phyloP scores from a whole-genome alignment of 2,113 vertebrate species.

The Ochotona curzoniae region DNA sequence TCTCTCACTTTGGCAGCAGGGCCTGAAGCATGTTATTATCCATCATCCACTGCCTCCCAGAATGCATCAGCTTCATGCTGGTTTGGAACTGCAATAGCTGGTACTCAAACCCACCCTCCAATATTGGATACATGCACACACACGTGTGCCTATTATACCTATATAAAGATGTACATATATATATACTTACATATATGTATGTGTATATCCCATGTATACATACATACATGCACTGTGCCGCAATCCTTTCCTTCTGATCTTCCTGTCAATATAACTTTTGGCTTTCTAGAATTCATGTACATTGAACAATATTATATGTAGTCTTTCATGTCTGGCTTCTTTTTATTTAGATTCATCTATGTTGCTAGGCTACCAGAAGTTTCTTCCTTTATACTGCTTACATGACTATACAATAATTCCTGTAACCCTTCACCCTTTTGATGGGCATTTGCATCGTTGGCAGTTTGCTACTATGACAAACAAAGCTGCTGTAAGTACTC shows the following conservation, averaged over 20 bases:
- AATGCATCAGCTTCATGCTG: too few species aligned
- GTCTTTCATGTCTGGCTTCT: slow-evolving; percentile 17
- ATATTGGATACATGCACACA: too few species aligned
- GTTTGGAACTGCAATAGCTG: too few species aligned
- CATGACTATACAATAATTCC: background rate
- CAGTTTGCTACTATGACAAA: slow-evolving; percentile 1
- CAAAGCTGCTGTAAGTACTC: background rate
- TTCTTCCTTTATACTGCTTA: slow-evolving; percentile 16
- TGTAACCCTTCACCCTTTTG: background rate
- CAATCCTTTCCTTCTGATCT: background rate
- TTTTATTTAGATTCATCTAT: slow-evolving; percentile 13
- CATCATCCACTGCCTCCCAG: too few species aligned
- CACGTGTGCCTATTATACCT: too few species aligned
- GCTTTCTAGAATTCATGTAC: slow-evolving; percentile 41
- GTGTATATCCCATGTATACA: too few species aligned
- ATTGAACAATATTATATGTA: background rate
- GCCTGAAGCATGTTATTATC: too few species aligned
- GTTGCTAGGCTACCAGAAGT: background rate
- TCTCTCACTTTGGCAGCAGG: too few species aligned
- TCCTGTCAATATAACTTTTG: background rate
- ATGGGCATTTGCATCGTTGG: background rate
- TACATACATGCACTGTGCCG: too few species aligned
- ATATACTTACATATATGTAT: too few species aligned
- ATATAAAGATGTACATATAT: too few species aligned
- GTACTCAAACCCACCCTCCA: background rate